Base-by-base conservation (phyloP, 2,797 vertebrate genomes). In the Thalassophryne amazonica region DNA sequence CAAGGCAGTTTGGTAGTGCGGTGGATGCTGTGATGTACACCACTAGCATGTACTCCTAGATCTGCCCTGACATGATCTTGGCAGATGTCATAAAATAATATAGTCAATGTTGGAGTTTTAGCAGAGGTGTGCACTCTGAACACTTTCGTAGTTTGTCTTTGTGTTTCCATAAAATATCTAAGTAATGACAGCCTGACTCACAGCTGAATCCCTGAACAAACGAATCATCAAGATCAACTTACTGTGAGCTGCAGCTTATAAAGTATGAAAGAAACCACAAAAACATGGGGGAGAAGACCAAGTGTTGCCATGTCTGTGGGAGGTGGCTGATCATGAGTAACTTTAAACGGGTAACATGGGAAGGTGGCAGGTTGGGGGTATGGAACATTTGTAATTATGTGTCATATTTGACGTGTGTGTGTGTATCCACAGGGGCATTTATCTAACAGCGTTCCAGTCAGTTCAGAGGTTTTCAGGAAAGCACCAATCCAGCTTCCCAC, bases 231-330 rank as follows among this genome's bases (percentile, higher is more conserved):
- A n/a, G 13, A 61, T 54, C 41, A 55, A 16, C 49, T 43, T 28
- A 36, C 45, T 39, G 31, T 7, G 45, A 57, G 35, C 34, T 36
- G 41, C 33, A 47, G 49, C 55, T 65, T 66, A 70, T 60, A 15
- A 71, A 23, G 4, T 71, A 76, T 78, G 60, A 63, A 50, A 69
- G 15, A 32, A 60, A 66, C 76, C 72, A 63, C 77, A 74, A 54
- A 60, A 54, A 37, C 40, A 41, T 45, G 42, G 43, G 51, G 53
- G 19, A 15, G 37, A 20, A 14, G 46, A 16, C 17, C 0, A 4
- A 45, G 30, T 17, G 63, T 64, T 66, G 54, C 48, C 63, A 69
- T 65, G 75, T 69, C 18, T 53, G 83, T 21, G 28, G 73, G 48
- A 76, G 76, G 64, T 82, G 76, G 68, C 33, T 19, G 43, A 50